Evolutionary conservation across 2,113 vertebrate genomes (phyloP).

Genomic region (Spermophilus dauricus): DNA sequence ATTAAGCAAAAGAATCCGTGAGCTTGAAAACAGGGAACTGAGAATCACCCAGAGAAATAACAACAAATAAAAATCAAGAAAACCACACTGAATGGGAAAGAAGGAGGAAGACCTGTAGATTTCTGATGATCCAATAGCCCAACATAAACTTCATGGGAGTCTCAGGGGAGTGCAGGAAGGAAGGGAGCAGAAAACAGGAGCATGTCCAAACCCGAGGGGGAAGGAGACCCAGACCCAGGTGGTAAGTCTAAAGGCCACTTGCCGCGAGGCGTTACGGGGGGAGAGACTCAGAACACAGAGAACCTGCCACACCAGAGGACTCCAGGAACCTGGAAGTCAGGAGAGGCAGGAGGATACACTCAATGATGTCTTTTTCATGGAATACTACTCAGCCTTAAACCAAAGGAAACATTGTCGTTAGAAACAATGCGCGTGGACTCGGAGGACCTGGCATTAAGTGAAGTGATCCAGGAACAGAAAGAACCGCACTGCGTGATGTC

Average conservation of each 20-base stretch:
- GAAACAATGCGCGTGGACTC: no score
- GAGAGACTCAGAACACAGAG: neutral
- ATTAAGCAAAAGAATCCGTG: neutral
- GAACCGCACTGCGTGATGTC: no score
- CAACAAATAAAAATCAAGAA: no score
- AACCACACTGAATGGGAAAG: neutral
- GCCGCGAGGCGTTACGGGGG: neutral
- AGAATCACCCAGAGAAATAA: neutral
- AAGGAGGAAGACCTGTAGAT: neutral
- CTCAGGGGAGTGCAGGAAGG: neutral
- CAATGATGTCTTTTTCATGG: no score
- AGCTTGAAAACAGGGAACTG: neutral
- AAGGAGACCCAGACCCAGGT: neutral
- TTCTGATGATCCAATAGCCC: neutral
- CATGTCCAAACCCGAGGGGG: no score
- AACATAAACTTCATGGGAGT: neutral
- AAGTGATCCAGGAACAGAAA: neutral
- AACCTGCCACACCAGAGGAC: neutral
- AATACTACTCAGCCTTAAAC: no score
- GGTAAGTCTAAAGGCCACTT: neutral
- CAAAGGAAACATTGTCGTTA: no score
- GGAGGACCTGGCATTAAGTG: no score
- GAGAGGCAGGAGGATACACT: neutral
- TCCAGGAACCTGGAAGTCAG: neutral
- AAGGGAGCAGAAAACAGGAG: neutral